These are phyloP conservation scores for Clusia tigrina DNA, from an alignment of 2,888 invertebrate genomes.

Conservation along the genomic window DNA sequence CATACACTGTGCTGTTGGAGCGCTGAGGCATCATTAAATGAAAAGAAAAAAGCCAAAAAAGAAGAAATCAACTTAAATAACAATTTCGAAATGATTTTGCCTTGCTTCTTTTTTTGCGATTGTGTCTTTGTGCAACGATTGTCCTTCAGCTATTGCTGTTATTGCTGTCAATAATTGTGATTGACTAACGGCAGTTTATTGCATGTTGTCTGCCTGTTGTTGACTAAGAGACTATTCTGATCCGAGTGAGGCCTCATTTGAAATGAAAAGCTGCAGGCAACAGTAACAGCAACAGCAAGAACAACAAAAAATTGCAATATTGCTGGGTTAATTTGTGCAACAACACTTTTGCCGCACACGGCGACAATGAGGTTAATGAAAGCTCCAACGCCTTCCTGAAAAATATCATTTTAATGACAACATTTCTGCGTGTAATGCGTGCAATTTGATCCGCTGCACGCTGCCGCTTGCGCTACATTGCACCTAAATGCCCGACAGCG, in stretches of 20 bases:
- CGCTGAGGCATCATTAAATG: background rate
- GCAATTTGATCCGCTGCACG: background rate
- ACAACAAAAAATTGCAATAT: too few species aligned
- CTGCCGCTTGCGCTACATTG: too few species aligned
- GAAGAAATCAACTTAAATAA: background rate
- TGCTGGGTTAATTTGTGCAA: background rate
- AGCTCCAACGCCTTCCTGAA: background rate
- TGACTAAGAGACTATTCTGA: too few species aligned
- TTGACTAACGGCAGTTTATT: slow-evolving; percentile 50
- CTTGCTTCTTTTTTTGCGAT: background rate
- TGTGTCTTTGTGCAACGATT: background rate
- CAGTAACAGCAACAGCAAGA: too few species aligned
- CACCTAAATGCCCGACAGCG: too few species aligned
- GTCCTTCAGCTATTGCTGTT: background rate
- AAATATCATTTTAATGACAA: background rate
- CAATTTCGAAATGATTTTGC: slow-evolving; percentile 3
- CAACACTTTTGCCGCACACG: background rate
- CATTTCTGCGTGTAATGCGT: background rate
- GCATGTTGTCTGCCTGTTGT: too few species aligned
- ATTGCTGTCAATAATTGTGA: slow-evolving; percentile 49
- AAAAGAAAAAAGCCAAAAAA: background rate
- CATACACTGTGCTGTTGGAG: background rate
- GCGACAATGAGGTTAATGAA: slow-evolving; percentile 4
- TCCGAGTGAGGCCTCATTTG: too few species aligned
- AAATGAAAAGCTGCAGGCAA: too few species aligned